Evolutionary conservation across 2,888 invertebrate species (phyloP).

Genomic region (Chymomyza caudatula): DNA sequence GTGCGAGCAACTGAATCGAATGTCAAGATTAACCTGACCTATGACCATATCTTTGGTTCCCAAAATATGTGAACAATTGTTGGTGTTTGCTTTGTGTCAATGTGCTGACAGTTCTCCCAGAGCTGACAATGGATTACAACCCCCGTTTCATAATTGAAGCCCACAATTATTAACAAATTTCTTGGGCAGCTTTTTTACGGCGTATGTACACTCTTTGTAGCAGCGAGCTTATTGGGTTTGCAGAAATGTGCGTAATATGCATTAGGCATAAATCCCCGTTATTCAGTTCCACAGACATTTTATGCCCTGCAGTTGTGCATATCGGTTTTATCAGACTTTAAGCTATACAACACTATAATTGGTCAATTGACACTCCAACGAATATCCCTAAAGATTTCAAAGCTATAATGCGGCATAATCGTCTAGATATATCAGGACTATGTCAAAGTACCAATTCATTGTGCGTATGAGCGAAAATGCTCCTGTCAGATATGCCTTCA

Average conservation of each 20-base stretch:
- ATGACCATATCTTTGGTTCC: conserved; percentile 13
- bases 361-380: too few species aligned
- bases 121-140: conserved; percentile 13
- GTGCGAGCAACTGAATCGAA: conserved; percentile 37
- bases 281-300: too few species aligned
- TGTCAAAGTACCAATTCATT: too few species aligned
- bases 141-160: conserved; percentile 11
- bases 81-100: conserved; percentile 54
- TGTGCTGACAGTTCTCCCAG: conserved; percentile 26
- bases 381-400: too few species aligned
- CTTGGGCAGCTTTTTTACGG: conserved; percentile 32
- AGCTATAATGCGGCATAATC: too few species aligned
- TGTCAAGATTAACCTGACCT: conserved; percentile 33
- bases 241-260: background rate
- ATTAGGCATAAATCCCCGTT: too few species aligned
- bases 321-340: too few species aligned
- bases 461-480: too few species aligned
- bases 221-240: background rate
- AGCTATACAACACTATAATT: too few species aligned
- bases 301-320: too few species aligned
- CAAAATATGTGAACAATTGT: conserved; percentile 33
- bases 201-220: background rate
- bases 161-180: conserved; percentile 57
- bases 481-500: too few species aligned
- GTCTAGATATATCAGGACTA: too few species aligned